Percentiles rank a stretch among this genome's conserved stretches.
These are phyloP conservation scores for Yoshiicerus persimilis DNA, from an alignment of 1,140 invertebrate species.

Conservation along the genomic window DNA sequence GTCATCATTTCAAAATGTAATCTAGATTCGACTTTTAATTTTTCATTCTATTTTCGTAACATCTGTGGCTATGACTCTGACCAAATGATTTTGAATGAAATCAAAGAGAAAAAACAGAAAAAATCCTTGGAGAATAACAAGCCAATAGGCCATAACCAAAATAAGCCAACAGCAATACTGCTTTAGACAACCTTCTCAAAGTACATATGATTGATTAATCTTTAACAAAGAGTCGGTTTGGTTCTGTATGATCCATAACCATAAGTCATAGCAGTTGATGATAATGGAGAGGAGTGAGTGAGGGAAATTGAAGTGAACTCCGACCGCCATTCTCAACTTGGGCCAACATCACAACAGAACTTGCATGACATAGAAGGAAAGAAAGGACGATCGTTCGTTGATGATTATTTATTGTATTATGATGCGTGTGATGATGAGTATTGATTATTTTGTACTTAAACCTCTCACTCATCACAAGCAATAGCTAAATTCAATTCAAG, in stretches of 20 bases:
- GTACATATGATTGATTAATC: conserved; percentile 14
- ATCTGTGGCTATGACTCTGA: not conserved
- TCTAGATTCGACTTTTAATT: not conserved
- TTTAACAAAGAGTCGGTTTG: not conserved
- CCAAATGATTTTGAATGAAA: not conserved
- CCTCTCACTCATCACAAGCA: not conserved
- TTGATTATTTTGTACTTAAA: conserved; percentile 2
- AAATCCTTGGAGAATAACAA: not conserved
- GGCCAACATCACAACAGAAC: not conserved
- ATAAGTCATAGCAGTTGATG: not conserved
- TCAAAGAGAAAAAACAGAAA: not conserved
- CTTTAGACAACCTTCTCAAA: not conserved
- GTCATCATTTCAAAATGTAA: not conserved
- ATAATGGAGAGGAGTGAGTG: not conserved
- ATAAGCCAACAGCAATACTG: not conserved
- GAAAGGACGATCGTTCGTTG: conserved; percentile 14
- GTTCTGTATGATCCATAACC: not conserved
- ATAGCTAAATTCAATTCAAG: not conserved
- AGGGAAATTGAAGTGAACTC: not conserved
- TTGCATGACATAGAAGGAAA: not conserved
- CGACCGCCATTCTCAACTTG: not conserved
- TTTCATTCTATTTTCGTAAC: not conserved
- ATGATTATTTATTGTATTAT: conserved; percentile 29
- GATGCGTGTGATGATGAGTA: conserved; percentile 29
- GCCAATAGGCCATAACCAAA: not conserved